Conservation (phyloP, 2,797 vertebrate species). For the Mormyrops boulengeri region DNA sequence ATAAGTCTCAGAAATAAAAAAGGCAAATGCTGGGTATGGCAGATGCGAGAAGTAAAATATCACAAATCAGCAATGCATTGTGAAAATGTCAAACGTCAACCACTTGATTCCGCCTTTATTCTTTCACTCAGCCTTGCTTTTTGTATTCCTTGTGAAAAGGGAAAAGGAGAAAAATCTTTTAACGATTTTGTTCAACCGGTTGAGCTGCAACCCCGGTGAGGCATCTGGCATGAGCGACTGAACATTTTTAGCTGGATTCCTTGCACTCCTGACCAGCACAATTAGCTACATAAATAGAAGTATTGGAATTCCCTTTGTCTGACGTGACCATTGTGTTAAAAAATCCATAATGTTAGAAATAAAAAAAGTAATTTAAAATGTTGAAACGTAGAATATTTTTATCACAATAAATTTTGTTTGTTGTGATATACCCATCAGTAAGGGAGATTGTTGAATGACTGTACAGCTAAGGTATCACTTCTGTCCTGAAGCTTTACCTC, state of each 20-base stretch:
- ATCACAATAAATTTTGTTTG: background rate
- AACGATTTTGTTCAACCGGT: background rate
- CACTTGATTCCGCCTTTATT: background rate
- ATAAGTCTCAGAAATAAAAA: background rate
- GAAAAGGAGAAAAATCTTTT: background rate
- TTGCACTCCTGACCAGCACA: background rate
- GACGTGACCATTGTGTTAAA: background rate
- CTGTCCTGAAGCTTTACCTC: background rate
- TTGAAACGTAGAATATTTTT: background rate
- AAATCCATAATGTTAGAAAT: background rate
- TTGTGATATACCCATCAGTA: background rate
- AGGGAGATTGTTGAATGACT: background rate
- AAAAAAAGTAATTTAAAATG: background rate
- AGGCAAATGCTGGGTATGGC: background rate
- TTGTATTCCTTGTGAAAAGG: background rate
- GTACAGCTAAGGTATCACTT: background rate
- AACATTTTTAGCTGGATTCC: background rate
- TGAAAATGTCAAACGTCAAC: background rate
- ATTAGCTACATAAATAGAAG: background rate
- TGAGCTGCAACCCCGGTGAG: background rate
- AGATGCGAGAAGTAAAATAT: background rate
- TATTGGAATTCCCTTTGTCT: background rate
- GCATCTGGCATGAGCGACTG: background rate
- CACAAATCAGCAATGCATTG: constrained; percentile 8
- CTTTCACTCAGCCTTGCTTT: background rate